Evolutionary conservation across 2,888 invertebrate genomes (phyloP), one percentile per base, ranked within the genome.

Genomic region (Geophilus truncorum): DNA sequence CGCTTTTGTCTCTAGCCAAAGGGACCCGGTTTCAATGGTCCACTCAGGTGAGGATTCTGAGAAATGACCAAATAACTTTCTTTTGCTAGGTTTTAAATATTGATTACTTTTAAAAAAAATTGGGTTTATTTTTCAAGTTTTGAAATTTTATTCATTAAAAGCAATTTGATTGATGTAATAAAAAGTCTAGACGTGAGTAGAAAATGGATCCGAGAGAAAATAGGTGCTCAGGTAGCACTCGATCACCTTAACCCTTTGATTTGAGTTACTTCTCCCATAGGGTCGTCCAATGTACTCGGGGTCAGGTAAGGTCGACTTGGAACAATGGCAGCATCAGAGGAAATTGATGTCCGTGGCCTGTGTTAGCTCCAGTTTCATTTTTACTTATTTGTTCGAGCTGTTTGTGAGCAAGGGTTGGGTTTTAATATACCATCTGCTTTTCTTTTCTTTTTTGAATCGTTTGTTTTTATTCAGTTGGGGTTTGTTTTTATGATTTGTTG

Each of bases 221-320:
- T 28, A 12, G 70, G 28, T 70, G 15, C 70, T 70, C 28, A 70
- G 70, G 70, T 70, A 70, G 70, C 70, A 28, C 28, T 25, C 28
- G 70, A 70, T 70, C 28, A 70, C 70, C 70, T 70, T 70, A 70
- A 70, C 70, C 70, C 70, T 70, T 70, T 70, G 70, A 70, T 70
- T 70, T 70, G 70, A 70, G 28, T 70, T 70, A 70, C 70, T 28
- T 5, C 70, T 70, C 70, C 70, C 70, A 70, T 28, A 70, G 70
- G 70, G 70, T 70, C 70, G 70, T 70, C 70, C 70, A 70, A 70
- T 70, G 70, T 70, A 70, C 70, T 25, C 28, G 70, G 28, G 70
- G 70, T 70, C 70, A 70, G 25, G 25, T 70, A 28, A n/a, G 70
- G 70, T 70, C 70, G 70, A 70, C 70, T 70, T 70, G 70, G 70